Conservation (phyloP, 2,113 vertebrate genomes). For the Perca fluviatilis region DNA sequence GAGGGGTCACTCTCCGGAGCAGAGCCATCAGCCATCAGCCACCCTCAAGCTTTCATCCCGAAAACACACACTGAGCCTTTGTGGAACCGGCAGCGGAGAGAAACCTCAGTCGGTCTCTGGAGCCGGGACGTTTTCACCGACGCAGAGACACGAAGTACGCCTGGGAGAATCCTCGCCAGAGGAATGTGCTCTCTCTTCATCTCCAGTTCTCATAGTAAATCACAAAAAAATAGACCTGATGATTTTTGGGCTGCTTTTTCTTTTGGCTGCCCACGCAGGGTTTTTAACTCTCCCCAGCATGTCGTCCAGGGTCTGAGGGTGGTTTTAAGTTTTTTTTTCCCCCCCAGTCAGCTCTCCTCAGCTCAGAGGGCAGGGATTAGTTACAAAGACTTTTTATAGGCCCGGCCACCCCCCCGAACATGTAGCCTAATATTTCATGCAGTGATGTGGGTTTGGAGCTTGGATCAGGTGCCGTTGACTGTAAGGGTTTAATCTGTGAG, state of each 20-base stretch:
- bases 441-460: conserved; percentile 27
- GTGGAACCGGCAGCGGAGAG: conserved; percentile 40
- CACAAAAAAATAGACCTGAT: conserved; percentile 41
- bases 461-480: conserved; percentile 62
- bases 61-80: conserved; percentile 37
- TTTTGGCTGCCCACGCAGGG: conserved; percentile 22
- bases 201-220: conserved; percentile 69
- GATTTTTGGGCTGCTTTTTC: conserved; percentile 39
- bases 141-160: conserved; percentile 19
- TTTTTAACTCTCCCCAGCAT: conserved; percentile 60
- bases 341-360: conserved; percentile 31
- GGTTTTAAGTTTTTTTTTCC: neutral
- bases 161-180: conserved; percentile 37
- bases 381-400: conserved; percentile 48
- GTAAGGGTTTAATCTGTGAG: conserved; percentile 34
- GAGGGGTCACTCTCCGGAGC: conserved; percentile 8
- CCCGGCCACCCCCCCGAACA: neutral
- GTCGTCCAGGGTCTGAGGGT: conserved; percentile 18
- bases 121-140: conserved; percentile 36
- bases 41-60: conserved; percentile 27
- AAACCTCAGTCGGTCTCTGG: conserved; percentile 52
- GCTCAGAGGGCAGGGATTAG: conserved; percentile 59
- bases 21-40: conserved; percentile 1
- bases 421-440: conserved; percentile 57
- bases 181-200: conserved; percentile 60